Evolutionary conservation across 2,888 invertebrate genomes (phyloP).

Genomic region (Apantesis nais): DNA sequence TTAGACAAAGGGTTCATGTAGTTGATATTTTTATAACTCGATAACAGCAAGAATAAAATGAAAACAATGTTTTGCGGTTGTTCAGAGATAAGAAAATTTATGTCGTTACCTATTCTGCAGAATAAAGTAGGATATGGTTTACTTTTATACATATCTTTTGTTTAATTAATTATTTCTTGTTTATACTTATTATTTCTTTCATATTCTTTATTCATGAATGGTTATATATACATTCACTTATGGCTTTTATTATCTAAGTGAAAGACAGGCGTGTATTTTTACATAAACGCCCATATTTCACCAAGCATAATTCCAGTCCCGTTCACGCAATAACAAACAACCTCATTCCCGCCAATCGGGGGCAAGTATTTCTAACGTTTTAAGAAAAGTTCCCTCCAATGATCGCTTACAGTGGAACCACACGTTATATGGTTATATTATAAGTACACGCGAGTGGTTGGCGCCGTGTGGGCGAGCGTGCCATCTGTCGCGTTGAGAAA

Average conservation of each 20-base stretch:
- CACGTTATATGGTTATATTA: slow-evolving; percentile 33
- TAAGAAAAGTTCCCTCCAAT: not conserved
- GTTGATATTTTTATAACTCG: not conserved
- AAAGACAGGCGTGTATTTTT: no score
- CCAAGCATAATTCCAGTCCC: no score
- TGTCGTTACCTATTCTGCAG: not conserved
- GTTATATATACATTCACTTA: not conserved
- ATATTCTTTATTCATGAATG: not conserved
- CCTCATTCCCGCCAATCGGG: no score
- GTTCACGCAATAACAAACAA: no score
- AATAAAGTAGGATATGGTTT: not conserved
- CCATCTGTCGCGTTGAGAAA: slow-evolving; percentile 72
- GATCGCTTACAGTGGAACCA: slow-evolving; percentile 35
- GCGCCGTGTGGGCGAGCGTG: slow-evolving; percentile 73
- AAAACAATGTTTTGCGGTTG: not conserved
- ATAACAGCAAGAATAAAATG: not conserved
- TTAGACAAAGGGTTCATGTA: not conserved
- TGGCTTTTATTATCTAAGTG: not conserved
- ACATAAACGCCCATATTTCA: no score
- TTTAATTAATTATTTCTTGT: no score
- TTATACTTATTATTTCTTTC: not conserved
- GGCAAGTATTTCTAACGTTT: no score
- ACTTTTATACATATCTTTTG: not conserved
- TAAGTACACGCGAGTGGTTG: slow-evolving; percentile 53
- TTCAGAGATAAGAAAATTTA: not conserved